phyloP scores from a whole-genome alignment of 2,113 vertebrate species.

The Ceyx cyanopectus region DNA sequence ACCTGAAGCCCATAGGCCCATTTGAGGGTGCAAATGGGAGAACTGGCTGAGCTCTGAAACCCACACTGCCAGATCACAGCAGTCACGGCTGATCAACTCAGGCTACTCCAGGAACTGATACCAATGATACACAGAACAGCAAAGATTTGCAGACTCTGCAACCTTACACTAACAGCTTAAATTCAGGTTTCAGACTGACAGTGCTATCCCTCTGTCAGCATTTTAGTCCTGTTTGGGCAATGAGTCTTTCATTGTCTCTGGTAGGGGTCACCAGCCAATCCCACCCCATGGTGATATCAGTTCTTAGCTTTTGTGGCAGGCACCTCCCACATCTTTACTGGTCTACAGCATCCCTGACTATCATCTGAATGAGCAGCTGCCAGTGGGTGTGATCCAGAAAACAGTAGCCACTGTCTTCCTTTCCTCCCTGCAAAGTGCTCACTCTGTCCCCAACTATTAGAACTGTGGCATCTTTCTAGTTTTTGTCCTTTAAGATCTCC shows the following conservation, averaged over 20 bases:
- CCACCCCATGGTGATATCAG: not conserved
- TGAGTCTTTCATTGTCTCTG: accelerated
- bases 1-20: not conserved
- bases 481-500: not conserved
- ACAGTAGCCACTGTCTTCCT: not conserved
- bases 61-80: not conserved
- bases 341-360: not conserved
- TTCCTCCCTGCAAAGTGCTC: not conserved
- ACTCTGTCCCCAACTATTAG: not conserved
- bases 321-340: not conserved
- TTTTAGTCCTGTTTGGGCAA: not conserved
- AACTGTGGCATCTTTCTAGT: not conserved
- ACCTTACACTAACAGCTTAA: not conserved
- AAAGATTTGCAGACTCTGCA: not conserved
- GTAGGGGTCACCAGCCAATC: not conserved
- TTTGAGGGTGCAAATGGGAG: not conserved
- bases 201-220: not conserved
- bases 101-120: not conserved
- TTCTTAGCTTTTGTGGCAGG: not conserved
- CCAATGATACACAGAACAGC: not conserved
- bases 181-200: not conserved
- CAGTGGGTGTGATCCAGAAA: not conserved
- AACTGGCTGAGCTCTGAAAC: not conserved
- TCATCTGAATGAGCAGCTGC: not conserved
- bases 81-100: not conserved